phyloP scores from a whole-genome alignment of 2,888 invertebrate genomes.

The Caenorhabditis imperialis region DNA sequence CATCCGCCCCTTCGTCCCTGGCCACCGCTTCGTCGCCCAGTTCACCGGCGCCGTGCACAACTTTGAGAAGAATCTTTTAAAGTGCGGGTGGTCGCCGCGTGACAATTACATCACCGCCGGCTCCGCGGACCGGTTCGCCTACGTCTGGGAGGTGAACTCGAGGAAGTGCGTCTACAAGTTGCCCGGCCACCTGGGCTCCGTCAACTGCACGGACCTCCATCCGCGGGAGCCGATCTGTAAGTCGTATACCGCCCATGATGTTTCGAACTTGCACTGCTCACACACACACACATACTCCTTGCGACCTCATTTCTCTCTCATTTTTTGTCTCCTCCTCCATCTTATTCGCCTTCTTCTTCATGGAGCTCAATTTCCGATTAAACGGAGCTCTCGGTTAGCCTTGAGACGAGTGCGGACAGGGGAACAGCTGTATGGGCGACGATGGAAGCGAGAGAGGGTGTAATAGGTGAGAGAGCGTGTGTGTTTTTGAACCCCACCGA shows the following conservation, averaged over 20 bases:
- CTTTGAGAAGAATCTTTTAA: constrained; percentile 95
- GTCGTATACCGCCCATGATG: too few relatives aligned
- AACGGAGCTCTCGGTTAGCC: too few relatives aligned
- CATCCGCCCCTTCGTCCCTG: constrained; percentile 92
- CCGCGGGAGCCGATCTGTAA: constrained; percentile 89
- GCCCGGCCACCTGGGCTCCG: constrained; percentile 97
- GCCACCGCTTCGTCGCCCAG: constrained; percentile 91
- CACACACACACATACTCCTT: too few relatives aligned
- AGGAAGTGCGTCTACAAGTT: constrained; percentile 93
- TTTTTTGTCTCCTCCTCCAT: neutral
- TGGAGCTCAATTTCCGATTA: constrained; percentile 8
- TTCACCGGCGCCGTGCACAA: constrained; percentile 94
- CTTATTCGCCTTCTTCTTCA: constrained; percentile 1
- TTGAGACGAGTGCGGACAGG: neutral
- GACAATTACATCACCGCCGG: constrained; percentile 92
- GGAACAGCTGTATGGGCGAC: constrained; percentile 9
- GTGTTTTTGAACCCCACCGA: too few relatives aligned
- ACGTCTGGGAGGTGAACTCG: constrained; percentile 96
- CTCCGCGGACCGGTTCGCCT: constrained; percentile 91
- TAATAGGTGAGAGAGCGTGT: neutral
- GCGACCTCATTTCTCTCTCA: neutral
- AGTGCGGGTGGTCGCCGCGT: constrained; percentile 93
- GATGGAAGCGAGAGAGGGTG: neutral
- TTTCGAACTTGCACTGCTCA: too few relatives aligned
- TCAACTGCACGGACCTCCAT: constrained; percentile 96